Percentiles rank a stretch among this genome's conserved stretches.
phyloP scores from a whole-genome alignment of 2,888 invertebrate genomes.

The Caenorhabditis zanzibari region DNA sequence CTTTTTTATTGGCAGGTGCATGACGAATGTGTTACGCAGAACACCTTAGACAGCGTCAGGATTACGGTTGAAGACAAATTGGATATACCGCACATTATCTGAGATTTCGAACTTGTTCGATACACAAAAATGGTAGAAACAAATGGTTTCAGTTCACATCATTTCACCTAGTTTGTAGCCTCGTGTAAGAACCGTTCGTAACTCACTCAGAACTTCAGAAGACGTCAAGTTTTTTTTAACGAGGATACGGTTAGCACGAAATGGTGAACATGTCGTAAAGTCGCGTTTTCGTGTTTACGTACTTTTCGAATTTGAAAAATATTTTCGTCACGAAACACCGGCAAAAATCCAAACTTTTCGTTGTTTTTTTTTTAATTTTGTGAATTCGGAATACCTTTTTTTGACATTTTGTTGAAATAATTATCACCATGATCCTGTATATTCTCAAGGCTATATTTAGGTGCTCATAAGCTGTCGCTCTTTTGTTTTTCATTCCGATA shows the following conservation, averaged over 20 bases:
- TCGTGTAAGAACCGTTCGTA: too few relatives aligned
- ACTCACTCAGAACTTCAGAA: too few relatives aligned
- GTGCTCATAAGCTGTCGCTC: not conserved
- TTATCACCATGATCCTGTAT: too few relatives aligned
- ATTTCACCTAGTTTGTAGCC: too few relatives aligned
- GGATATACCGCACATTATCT: not conserved
- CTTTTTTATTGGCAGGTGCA: constrained; percentile 48
- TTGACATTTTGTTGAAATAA: too few relatives aligned
- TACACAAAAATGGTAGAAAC: not conserved
- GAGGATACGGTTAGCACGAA: not conserved
- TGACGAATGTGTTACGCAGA: constrained; percentile 34
- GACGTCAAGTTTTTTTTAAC: not conserved
- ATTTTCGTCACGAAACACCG: too few relatives aligned
- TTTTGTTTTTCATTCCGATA: constrained; percentile 23
- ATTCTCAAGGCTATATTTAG: not conserved
- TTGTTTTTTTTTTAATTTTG: not conserved
- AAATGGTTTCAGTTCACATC: too few relatives aligned
- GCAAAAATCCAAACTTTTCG: not conserved
- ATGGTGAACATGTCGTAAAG: not conserved
- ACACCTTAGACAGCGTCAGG: constrained; percentile 39
- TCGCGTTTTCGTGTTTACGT: not conserved
- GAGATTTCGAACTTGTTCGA: not conserved
- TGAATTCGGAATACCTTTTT: too few relatives aligned
- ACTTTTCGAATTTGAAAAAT: too few relatives aligned
- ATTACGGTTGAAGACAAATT: constrained; percentile 14